These are phyloP conservation scores for Orussus abietinus DNA, from an alignment of 1,140 invertebrate species.

Conservation along the genomic window DNA sequence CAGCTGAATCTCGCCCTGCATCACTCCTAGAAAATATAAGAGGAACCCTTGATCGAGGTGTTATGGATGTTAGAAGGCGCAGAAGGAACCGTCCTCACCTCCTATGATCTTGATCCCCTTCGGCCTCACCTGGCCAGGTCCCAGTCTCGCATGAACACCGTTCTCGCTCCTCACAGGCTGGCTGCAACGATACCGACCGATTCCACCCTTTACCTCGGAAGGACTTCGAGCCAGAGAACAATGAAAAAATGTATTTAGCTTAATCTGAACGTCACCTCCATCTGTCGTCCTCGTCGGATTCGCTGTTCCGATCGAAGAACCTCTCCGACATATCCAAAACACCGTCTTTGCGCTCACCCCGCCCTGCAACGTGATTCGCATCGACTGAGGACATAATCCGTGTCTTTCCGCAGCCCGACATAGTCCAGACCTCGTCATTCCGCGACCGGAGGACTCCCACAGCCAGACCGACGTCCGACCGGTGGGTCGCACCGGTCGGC, in stretches of 20 bases:
- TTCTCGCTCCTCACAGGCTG: slow-evolving; percentile 41
- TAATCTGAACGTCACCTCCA: slow-evolving; percentile 42
- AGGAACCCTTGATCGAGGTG: too few species aligned
- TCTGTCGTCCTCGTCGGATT: slow-evolving; percentile 53
- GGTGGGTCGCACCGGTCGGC: too few species aligned
- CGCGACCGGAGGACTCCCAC: too few species aligned
- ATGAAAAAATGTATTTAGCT: not conserved
- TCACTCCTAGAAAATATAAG: slow-evolving; percentile 51
- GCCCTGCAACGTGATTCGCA: slow-evolving; percentile 42
- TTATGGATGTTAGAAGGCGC: too few species aligned
- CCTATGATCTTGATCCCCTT: slow-evolving; percentile 61
- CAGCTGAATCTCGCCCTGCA: slow-evolving; percentile 78
- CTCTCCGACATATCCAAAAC: slow-evolving; percentile 45
- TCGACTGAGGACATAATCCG: too few species aligned
- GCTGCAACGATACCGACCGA: slow-evolving; percentile 39
- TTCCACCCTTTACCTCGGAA: too few species aligned
- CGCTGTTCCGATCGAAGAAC: slow-evolving; percentile 45
- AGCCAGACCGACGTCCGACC: too few species aligned
- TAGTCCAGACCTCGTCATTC: too few species aligned
- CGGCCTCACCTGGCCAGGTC: slow-evolving; percentile 74
- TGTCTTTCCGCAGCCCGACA: too few species aligned
- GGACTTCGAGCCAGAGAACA: too few species aligned
- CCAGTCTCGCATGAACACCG: slow-evolving; percentile 57
- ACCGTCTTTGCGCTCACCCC: slow-evolving; percentile 49
- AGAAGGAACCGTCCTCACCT: too few species aligned